Percentiles rank a stretch among this genome's conserved stretches.
Evolutionary conservation across 1,140 invertebrate genomes (phyloP).

Genomic region (Zaprionus tsacasi): DNA sequence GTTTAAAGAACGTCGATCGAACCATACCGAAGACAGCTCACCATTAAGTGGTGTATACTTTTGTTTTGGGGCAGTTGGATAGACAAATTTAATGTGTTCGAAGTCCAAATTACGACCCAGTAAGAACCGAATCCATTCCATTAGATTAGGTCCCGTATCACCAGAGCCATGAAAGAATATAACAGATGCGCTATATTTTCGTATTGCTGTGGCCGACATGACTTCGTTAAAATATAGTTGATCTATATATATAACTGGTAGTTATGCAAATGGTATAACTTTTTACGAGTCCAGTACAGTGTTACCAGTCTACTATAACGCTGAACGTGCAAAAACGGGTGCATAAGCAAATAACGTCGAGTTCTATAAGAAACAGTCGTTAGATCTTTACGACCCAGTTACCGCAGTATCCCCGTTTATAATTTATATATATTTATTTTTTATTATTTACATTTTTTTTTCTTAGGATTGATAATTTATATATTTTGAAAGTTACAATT

Average conservation of each 20-base stretch:
- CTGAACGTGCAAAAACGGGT: not conserved
- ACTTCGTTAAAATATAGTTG: not conserved
- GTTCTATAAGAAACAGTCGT: too few species aligned
- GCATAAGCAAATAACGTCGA: not conserved
- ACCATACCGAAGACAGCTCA: conserved; percentile 89
- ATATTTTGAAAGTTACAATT: too few species aligned
- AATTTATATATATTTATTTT: not conserved
- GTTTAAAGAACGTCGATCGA: conserved; percentile 87
- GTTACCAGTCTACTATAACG: not conserved
- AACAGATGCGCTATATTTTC: conserved; percentile 85
- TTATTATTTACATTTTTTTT: not conserved
- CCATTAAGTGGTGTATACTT: conserved; percentile 88
- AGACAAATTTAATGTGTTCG: conserved; percentile 89
- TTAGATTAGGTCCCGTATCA: conserved; percentile 86
- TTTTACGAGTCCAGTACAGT: not conserved
- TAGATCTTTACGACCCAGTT: too few species aligned
- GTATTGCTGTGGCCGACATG: conserved; percentile 38
- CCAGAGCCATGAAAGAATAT: conserved; percentile 88
- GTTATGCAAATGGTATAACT: not conserved
- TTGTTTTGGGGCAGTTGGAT: conserved; percentile 89
- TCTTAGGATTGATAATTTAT: too few species aligned
- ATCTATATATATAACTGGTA: not conserved
- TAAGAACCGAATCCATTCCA: conserved; percentile 87
- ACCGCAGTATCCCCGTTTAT: too few species aligned
- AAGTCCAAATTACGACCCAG: conserved; percentile 87